Percentiles rank a stretch among this genome's conserved stretches.
Evolutionary conservation across 2,113 vertebrate species (phyloP).

Genomic region (Glaucomys volans): DNA sequence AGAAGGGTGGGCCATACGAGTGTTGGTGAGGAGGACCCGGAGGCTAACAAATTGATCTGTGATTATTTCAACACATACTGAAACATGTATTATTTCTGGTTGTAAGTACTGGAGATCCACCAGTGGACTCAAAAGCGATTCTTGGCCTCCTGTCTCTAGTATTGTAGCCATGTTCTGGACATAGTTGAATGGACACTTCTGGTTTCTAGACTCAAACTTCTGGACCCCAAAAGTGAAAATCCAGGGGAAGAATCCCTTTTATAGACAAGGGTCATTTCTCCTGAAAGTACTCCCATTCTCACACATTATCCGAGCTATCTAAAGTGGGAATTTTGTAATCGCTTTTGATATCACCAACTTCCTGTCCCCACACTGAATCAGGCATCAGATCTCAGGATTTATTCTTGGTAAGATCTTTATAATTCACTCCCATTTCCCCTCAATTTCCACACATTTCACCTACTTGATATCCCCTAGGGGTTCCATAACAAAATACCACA

Average conservation of each 20-base stretch:
- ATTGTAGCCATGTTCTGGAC: background rate
- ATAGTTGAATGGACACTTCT: background rate
- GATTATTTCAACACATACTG: background rate
- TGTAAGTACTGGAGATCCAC: background rate
- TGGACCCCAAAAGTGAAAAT: background rate
- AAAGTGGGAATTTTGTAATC: background rate
- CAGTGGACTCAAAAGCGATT: background rate
- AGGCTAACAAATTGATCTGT: too few species aligned
- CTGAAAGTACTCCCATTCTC: background rate
- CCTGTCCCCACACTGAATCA: background rate
- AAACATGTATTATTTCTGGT: background rate
- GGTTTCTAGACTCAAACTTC: constrained; percentile 12
- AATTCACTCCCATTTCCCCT: background rate
- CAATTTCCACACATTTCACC: background rate
- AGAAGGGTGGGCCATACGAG: background rate
- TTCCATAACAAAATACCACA: background rate
- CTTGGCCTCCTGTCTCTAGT: background rate
- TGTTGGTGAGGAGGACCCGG: background rate
- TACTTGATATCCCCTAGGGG: background rate
- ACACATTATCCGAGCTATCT: background rate
- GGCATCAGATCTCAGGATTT: background rate
- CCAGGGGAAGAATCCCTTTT: background rate
- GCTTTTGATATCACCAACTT: background rate
- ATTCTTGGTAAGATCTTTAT: background rate
- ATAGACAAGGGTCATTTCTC: background rate